Evolutionary conservation across 2,113 vertebrate species (phyloP).

Genomic region (Gorsachius goisagi): DNA sequence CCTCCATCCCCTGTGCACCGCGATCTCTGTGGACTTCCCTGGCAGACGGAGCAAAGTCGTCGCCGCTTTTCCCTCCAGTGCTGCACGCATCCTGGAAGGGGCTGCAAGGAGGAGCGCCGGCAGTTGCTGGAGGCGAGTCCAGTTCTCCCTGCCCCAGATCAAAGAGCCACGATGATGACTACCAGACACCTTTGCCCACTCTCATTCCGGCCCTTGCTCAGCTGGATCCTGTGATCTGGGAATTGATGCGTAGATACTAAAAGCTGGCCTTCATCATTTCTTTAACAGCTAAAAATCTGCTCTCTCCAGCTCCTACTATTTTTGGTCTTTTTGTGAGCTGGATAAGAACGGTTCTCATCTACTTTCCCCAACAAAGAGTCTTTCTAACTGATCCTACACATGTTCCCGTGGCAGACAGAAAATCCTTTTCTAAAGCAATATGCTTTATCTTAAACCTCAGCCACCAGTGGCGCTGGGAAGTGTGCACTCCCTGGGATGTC

Average conservation of each 20-base stretch:
- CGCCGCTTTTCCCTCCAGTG: background rate
- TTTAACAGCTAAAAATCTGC: background rate
- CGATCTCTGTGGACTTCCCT: background rate
- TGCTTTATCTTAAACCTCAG: background rate
- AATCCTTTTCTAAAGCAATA: background rate
- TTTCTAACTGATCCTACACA: constrained; percentile 37
- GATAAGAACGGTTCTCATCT: background rate
- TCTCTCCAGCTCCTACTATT: background rate
- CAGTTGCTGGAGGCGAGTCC: background rate
- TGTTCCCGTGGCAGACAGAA: background rate
- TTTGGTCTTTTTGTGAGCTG: background rate
- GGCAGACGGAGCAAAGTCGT: background rate
- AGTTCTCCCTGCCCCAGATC: background rate
- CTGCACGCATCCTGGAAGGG: background rate
- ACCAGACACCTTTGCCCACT: background rate
- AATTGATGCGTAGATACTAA: constrained; percentile 30
- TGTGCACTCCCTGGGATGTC: background rate
- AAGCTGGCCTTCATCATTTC: constrained; percentile 14
- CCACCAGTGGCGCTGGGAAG: background rate
- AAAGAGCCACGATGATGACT: constrained; percentile 1
- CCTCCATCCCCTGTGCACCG: background rate
- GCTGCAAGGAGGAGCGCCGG: background rate
- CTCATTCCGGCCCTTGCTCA: background rate
- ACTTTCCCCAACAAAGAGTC: constrained; percentile 3
- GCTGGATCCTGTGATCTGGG: background rate